A percentile compares a stretch with the other conserved stretches of the same genome.
Conservation (phyloP, 2,113 vertebrate genomes). For the Vimba vimba region DNA sequence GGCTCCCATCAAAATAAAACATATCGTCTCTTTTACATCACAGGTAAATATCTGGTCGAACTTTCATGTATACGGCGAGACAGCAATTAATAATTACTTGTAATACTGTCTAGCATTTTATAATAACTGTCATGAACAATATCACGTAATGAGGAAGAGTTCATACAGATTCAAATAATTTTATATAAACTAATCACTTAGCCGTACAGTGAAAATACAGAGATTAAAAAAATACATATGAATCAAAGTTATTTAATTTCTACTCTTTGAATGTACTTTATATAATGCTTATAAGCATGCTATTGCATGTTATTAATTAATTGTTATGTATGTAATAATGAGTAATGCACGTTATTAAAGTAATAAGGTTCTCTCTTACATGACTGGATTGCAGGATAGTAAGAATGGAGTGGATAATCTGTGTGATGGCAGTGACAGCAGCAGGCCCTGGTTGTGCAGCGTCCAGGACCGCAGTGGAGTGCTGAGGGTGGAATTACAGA, state of each 20-base stretch:
- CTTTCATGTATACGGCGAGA: not conserved
- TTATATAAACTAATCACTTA: not conserved
- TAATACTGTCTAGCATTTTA: too few species aligned
- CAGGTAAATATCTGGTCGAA: constrained; percentile 66
- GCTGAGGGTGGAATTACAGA: constrained; percentile 73
- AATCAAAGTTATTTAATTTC: too few species aligned
- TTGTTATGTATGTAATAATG: not conserved
- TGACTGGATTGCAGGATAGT: constrained; percentile 66
- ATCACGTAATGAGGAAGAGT: not conserved
- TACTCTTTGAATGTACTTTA: not conserved
- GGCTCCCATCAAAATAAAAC: constrained; percentile 75
- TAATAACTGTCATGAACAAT: not conserved
- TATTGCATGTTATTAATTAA: not conserved
- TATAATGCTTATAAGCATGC: not conserved
- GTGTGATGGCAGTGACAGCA: constrained; percentile 54
- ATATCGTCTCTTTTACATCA: constrained; percentile 77
- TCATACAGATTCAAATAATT: not conserved
- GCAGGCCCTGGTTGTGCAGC: constrained; percentile 72
- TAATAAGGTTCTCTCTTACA: not conserved
- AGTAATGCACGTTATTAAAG: not conserved
- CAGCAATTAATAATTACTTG: not conserved
- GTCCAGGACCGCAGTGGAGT: constrained; percentile 69
- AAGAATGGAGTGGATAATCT: constrained; percentile 72
- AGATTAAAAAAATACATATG: not conserved
- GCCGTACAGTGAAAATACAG: not conserved